phyloP scores from a whole-genome alignment of 2,113 vertebrate species.

The Alexandromys fortis region DNA sequence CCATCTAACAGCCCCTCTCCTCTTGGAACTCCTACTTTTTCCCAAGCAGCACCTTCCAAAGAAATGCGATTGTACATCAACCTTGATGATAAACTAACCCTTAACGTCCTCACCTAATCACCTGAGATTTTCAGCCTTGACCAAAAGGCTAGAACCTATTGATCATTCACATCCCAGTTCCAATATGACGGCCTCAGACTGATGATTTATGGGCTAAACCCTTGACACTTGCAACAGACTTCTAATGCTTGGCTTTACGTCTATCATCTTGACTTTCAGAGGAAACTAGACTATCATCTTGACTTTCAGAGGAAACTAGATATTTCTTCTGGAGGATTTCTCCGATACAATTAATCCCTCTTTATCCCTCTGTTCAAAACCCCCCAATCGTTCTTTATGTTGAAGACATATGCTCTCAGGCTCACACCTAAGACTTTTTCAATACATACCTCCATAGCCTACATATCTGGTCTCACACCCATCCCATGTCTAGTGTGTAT shows the following conservation, averaged over 20 bases:
- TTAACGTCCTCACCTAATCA: not conserved
- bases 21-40: not conserved
- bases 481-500: not conserved
- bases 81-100: not conserved
- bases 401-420: not conserved
- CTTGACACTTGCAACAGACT: not conserved
- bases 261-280: conserved; percentile 12
- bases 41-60: conserved; percentile 41
- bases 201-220: not conserved
- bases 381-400: not conserved
- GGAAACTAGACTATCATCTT: not conserved
- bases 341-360: not conserved
- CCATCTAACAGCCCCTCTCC: not conserved
- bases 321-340: not conserved
- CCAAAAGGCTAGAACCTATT: not conserved
- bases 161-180: not conserved
- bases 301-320: not conserved
- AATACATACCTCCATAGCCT: not conserved
- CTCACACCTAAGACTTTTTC: not conserved
- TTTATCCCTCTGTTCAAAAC: not conserved
- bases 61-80: not conserved
- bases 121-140: not conserved
- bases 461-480: not conserved
- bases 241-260: not conserved
- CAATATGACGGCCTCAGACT: not conserved